Evolutionary conservation across 2,888 invertebrate species (phyloP), one percentile per base, ranked within the genome.

Genomic region (Encarsia formosa): DNA sequence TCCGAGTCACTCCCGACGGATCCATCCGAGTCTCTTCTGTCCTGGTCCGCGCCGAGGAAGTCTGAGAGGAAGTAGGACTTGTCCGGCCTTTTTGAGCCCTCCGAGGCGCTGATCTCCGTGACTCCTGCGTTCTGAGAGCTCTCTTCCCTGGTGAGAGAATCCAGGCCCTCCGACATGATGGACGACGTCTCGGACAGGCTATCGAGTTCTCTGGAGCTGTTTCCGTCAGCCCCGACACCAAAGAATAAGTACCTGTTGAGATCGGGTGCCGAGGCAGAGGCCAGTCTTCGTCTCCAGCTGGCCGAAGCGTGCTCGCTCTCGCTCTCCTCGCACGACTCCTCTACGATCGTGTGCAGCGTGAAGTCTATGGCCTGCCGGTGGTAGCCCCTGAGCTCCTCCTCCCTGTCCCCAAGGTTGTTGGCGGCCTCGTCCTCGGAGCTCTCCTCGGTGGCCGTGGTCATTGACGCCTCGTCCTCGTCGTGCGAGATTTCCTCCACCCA

Each of bases 301-400:
- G 62, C 68, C 1, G 61, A 71, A 26, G 65, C 67, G 37, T 82
- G 84, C 65, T 90, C 90, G 56, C 87, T 82, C 74, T 91, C 91
- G 73, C 92, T 92, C 74, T 94, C 94, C 76, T 94, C 93, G 73
- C 93, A 93, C 65, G 91, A 92, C 75, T 94, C 94, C 76, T 94
- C 94, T 23, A 92, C 87, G 62, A 94, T 94, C 1, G 94, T 94
- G 69, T 94, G 93, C 58, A 94, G 77, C 2, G 92, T 92, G 70
- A 92, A 91, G 75, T 93, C 91, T 65, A 92, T 85, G 1, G 86
- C 85, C 50, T 87, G 82, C 46, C 90, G 82, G 68, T 89, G 87
- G 69, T 90, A 91, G n/a, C 85, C 86, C 4, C 89, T 79, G 38
- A 90, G 78, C 58, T 91, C 91, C 56, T 90, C 90, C 65, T 91